phyloP scores from a whole-genome alignment of 1,140 invertebrate genomes.

The Copidosoma floridanum region DNA sequence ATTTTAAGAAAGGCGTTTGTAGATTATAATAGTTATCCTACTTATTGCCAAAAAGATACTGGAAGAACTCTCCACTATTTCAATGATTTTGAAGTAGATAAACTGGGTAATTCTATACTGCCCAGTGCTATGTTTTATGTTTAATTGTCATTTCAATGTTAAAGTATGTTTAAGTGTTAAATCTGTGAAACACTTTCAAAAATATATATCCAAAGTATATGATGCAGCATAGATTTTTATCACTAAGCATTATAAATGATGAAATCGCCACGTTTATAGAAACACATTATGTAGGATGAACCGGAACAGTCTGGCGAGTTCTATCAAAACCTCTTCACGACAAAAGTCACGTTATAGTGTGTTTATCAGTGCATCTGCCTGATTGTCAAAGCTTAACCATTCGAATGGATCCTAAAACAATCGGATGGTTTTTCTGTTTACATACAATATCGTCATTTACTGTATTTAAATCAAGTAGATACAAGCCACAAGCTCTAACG shows the following conservation, averaged over 20 bases:
- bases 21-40: neutral
- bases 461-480: neutral
- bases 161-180: neutral
- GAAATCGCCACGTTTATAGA: neutral
- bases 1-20: neutral
- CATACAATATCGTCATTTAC: neutral
- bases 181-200: neutral
- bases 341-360: neutral
- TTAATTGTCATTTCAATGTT: neutral
- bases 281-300: neutral
- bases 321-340: neutral
- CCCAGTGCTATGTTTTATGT: neutral
- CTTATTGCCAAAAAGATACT: neutral
- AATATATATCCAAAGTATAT: neutral
- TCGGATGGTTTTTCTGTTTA: neutral
- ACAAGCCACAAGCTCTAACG: conserved; percentile 5
- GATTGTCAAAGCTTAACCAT: neutral
- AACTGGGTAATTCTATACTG: neutral
- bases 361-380: neutral
- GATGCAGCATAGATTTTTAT: neutral
- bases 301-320: neutral
- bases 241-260: too few species aligned
- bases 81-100: neutral
- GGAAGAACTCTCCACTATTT: neutral
- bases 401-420: neutral